Evolutionary conservation across 2,888 invertebrate species (phyloP).

Genomic region (Phytoseiulus persimilis): DNA sequence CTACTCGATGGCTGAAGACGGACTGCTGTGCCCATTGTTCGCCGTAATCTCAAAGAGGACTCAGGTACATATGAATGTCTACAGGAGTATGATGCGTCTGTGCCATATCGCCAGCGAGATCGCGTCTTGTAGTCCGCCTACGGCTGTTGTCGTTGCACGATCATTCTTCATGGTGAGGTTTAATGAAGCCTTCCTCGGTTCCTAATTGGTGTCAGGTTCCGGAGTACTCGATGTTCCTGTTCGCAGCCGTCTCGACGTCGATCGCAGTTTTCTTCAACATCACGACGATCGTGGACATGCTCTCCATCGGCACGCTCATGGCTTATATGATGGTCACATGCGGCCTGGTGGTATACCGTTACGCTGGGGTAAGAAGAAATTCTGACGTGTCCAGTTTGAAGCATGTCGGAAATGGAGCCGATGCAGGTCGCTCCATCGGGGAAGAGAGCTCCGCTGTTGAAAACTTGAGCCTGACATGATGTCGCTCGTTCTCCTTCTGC

Average conservation of each 20-base stretch:
- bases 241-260: constrained; percentile 64
- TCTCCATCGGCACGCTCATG: constrained; percentile 74
- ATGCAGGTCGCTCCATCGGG: too few relatives aligned
- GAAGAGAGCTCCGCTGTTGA: too few relatives aligned
- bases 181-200: neutral
- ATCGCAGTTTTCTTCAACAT: constrained; percentile 78
- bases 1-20: constrained; percentile 84
- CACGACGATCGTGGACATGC: constrained; percentile 80
- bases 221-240: constrained; percentile 64
- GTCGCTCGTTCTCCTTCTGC: neutral
- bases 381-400: too few relatives aligned
- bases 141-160: neutral
- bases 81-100: neutral
- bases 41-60: constrained; percentile 15
- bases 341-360: constrained; percentile 48
- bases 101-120: neutral
- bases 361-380: constrained; percentile 19
- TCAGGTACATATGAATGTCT: neutral
- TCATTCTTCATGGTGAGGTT: neutral
- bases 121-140: neutral
- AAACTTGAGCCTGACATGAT: too few relatives aligned
- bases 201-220: constrained; percentile 56
- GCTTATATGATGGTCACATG: constrained; percentile 80
- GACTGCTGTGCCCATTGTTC: constrained; percentile 53
- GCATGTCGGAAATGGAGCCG: too few relatives aligned